A percentile compares a stretch with the other conserved stretches of the same genome.
phyloP scores from a whole-genome alignment of 2,797 vertebrate genomes.

The Muscicapa striata region DNA sequence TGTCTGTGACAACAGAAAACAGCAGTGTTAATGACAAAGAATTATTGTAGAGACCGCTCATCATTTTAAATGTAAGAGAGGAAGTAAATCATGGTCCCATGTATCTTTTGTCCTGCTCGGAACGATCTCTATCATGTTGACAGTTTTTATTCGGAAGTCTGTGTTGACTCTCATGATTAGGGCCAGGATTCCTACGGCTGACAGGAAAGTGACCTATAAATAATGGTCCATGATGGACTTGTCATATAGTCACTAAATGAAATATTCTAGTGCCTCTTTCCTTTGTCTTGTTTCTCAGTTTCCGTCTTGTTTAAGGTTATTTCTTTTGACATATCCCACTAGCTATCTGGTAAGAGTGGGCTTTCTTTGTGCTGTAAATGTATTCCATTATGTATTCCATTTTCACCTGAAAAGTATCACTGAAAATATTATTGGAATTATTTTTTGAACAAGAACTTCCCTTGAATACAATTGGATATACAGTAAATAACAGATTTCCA shows the following conservation, averaged over 20 bases:
- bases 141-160: conserved; percentile 82
- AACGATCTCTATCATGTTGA: conserved; percentile 73
- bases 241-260: conserved; percentile 74
- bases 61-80: conserved; percentile 65
- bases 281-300: conserved; percentile 72
- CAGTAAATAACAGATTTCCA: background rate
- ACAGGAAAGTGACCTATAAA: conserved; percentile 82
- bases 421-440: background rate
- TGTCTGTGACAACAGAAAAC: background rate
- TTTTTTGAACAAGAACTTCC: background rate
- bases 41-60: conserved; percentile 72
- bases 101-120: conserved; percentile 60
- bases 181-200: conserved; percentile 74
- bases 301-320: conserved; percentile 72
- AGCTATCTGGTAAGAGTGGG: conserved; percentile 22
- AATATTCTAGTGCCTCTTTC: conserved; percentile 75
- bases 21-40: conserved; percentile 36
- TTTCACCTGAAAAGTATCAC: background rate
- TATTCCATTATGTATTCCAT: background rate
- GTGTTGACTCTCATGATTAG: conserved; percentile 80
- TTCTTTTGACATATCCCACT: conserved; percentile 51
- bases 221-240: conserved; percentile 76
- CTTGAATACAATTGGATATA: background rate
- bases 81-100: conserved; percentile 67
- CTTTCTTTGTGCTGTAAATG: conserved; percentile 38